Base-by-base conservation (phyloP, 1,140 invertebrate species). In the Lysiphlebus fabarum region DNA sequence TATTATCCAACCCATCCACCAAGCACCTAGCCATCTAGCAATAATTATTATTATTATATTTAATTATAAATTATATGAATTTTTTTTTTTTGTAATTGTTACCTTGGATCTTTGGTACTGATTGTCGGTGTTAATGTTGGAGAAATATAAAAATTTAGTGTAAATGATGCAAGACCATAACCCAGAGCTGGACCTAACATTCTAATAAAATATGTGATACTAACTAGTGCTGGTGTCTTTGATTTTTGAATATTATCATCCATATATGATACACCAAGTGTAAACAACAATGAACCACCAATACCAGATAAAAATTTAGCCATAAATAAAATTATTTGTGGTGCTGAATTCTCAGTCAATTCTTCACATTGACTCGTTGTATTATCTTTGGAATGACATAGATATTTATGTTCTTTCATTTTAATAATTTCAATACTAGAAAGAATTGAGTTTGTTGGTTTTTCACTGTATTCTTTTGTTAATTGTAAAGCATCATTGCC, bases 1-100 rank as follows among this genome's bases (percentile, higher is more conserved):
- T 8, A 90, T 81, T 33, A 90, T 82, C 89, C 82, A 91, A 34
- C 91, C 91, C 33, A 90, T 63, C 89, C 88, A 91, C 89, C 88
- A 91, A 8, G 88, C 88, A 1, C 89, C 89, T 14, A 90, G 67
- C 88, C 88, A 90, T 61, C 77, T 79, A 42, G 34, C 40, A 33
- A 33, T 41, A 14, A 38, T 34, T 14, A 56, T 48, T n/a, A 55
- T 10, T 45, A 6, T 17, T 36, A 5, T 26, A 26, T 26, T n/a
- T n/a, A n/a, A n/a, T n/a, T n/a, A n/a, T n/a, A n/a, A n/a, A n/a
- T n/a, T n/a, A n/a, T n/a, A n/a, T n/a, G n/a, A n/a, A n/a, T n/a
- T n/a, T n/a, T n/a, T n/a, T n/a, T n/a, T 55, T 34, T 36, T 48
- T 34, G 12, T n/a, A 40, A 11, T 45, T 10, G 36, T 48, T 69